Conservation (phyloP, 2,888 invertebrate species). For the Harpalus rubripes region DNA sequence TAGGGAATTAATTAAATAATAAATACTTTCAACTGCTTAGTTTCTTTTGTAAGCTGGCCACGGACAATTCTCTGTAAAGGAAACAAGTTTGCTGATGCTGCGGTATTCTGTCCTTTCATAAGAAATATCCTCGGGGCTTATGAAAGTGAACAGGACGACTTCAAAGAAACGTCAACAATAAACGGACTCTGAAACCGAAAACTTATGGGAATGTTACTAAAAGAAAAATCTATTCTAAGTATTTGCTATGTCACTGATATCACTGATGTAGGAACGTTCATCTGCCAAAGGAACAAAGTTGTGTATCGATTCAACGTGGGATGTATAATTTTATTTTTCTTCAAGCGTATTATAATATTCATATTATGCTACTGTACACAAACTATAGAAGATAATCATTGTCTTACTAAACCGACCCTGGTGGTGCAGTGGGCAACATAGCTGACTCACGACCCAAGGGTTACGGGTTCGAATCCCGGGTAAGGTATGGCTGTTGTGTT, state of each 20-base stretch:
- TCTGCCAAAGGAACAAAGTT: background rate
- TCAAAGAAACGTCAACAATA: constrained; percentile 44
- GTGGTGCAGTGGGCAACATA: no score
- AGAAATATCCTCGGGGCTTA: constrained; percentile 23
- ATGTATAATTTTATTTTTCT: background rate
- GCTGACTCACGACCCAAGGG: no score
- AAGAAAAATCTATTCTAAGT: constrained; percentile 25
- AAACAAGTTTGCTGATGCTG: constrained; percentile 6
- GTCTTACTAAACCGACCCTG: no score
- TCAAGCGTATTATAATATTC: background rate
- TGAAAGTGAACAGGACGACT: constrained; percentile 38
- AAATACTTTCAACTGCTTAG: constrained; percentile 6
- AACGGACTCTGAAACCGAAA: constrained; percentile 8
- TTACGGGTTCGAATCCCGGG: no score
- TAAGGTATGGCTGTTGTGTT: no score
- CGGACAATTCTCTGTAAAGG: background rate
- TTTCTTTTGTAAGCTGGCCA: background rate
- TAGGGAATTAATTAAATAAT: constrained; percentile 23
- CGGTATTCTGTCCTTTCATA: constrained; percentile 6
- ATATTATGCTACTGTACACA: no score
- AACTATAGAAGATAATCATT: no score
- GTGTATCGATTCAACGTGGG: background rate
- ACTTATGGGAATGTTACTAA: background rate
- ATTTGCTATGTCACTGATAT: constrained; percentile 20
- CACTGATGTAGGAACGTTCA: background rate